Base-by-base conservation (phyloP, 2,888 invertebrate genomes). In the Cryptocephalus moraei region DNA sequence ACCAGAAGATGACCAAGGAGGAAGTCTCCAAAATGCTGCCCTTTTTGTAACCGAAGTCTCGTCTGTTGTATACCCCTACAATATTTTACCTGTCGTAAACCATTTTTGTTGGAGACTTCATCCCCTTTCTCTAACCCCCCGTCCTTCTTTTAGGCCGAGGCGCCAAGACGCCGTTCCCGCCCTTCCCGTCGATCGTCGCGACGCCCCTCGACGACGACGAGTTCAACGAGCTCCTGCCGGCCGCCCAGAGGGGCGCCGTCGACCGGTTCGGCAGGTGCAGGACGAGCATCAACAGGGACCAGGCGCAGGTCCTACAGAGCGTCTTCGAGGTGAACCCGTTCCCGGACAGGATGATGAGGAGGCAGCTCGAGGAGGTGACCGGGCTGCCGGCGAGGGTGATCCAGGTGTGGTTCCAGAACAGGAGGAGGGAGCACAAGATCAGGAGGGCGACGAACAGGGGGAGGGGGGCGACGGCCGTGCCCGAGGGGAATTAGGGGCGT, bases 401-500 rank as follows among this genome's bases (percentile, higher is more conserved):
- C 9, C 47, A 47, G 33, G 51, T 50, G 39, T 55, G 54, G 52
- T 55, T 54, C 38, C 52, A 52, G 10, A 55, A 55, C 31, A 47
- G 52, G 13, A 51, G 54, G 11, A 40, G 51, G 32, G 44, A 50
- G 39, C 45, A 47, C 14, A 54, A 54, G 22, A 44, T 49, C 41
- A 48, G 38, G 31, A 46, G 22, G 22, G 22, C 22, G 22, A 22
- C 22, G 22, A 22, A 22, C 22, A 22, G 22, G 22, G 6, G 22
- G 22, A 22, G 22, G 22, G 22, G 22, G 22, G 22, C 22, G 22
- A 22, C 22, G 22, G 22, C 6, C 6, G 22, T 4, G 22, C 22
- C 22, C 3, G 22, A 22, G 22, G 22, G 22, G 22, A 22, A 22
- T 6, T 22, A 22, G 22, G 22, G 22, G 22, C 3, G 22, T 6